Evolutionary conservation across 1,140 invertebrate species (phyloP).

Genomic region (Ceratoteleas bidentatus): DNA sequence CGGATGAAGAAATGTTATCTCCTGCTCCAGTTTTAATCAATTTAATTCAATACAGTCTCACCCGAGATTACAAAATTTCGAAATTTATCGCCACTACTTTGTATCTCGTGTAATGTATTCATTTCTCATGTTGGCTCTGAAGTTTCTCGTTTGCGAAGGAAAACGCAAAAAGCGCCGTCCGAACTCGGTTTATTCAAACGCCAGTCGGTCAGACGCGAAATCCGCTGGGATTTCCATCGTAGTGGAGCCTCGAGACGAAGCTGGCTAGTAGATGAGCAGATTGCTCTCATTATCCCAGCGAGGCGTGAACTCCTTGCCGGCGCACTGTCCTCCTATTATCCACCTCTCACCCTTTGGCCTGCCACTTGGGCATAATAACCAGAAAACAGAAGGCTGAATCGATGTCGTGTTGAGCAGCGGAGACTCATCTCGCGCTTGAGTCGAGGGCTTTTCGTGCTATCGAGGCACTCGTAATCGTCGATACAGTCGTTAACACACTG

Average conservation of each 20-base stretch:
- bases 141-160: no score
- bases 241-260: conserved; percentile 67
- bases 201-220: conserved; percentile 31
- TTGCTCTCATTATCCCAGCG: conserved; percentile 75
- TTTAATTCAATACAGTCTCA: not conserved
- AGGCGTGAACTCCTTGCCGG: conserved; percentile 66
- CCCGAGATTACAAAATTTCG: no score
- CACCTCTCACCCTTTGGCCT: conserved; percentile 54
- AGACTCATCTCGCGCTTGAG: conserved; percentile 15
- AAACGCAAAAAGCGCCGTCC: no score
- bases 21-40: not conserved
- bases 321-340: conserved; percentile 69
- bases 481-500: conserved; percentile 40
- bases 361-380: conserved; percentile 68
- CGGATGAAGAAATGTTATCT: not conserved
- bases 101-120: no score
- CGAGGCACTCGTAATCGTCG: conserved; percentile 44
- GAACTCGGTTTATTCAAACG: conserved; percentile 26
- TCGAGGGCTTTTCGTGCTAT: conserved; percentile 24
- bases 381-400: conserved; percentile 69
- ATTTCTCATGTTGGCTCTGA: no score
- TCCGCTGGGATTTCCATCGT: conserved; percentile 49
- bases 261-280: conserved; percentile 72
- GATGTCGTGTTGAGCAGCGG: conserved; percentile 53
- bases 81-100: no score